Evolutionary conservation across 2,888 invertebrate species (phyloP).

Genomic region (Lasioglossum vierecki): DNA sequence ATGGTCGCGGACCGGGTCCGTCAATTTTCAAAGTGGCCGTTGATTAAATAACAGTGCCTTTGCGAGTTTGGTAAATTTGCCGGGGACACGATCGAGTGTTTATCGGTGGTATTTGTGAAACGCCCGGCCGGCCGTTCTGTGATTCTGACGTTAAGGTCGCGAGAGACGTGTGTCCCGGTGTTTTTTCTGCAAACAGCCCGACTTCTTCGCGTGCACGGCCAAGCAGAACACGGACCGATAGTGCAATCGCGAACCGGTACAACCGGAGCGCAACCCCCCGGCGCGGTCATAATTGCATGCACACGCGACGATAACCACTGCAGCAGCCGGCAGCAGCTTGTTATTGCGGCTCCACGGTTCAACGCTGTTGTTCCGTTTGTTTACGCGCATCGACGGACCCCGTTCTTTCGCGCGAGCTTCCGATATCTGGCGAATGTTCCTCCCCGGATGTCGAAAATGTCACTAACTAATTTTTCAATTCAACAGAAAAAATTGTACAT

Average conservation of each 20-base stretch:
- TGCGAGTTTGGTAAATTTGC: not conserved
- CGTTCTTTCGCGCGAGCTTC: conserved; percentile 15
- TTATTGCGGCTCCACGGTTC: conserved; percentile 51
- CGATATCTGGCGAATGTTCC: no score
- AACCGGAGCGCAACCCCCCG: conserved; percentile 11
- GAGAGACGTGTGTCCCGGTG: not conserved
- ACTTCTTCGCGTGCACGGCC: conserved; percentile 35
- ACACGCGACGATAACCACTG: conserved; percentile 40
- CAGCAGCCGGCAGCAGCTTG: conserved; percentile 22
- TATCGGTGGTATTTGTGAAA: not conserved
- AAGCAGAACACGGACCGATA: conserved; percentile 47
- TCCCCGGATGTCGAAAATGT: not conserved
- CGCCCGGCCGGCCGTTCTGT: not conserved
- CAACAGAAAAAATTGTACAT: not conserved
- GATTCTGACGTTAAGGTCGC: not conserved
- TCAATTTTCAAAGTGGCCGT: not conserved
- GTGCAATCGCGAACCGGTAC: conserved; percentile 37
- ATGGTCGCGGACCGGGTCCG: not conserved
- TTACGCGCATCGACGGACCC: conserved; percentile 14
- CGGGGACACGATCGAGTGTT: conserved; percentile 3
- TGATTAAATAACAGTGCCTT: not conserved
- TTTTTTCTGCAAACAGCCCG: not conserved
- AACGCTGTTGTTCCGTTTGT: conserved; percentile 41
- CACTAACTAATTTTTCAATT: not conserved
- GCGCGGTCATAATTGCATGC: conserved; percentile 45